phyloP scores from a whole-genome alignment of 92 coral and sea anemone species.

The Paramuricea clavata region DNA sequence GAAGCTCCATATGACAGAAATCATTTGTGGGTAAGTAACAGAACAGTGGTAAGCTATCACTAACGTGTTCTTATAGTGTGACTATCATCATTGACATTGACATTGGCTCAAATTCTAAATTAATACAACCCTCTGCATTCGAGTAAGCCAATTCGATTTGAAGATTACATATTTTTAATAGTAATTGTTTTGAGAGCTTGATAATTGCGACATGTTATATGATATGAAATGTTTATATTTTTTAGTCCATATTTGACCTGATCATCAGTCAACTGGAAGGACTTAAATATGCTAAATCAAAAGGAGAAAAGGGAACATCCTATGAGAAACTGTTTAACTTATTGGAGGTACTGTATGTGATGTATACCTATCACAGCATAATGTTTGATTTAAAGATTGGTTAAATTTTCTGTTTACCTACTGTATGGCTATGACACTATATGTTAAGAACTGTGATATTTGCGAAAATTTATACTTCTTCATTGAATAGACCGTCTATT shows the following conservation, averaged over 20 bases:
- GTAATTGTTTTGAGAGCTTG: background rate
- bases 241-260: conserved; percentile 79
- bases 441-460: too few relatives aligned
- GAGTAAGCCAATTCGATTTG: too few relatives aligned
- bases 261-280: conserved; percentile 84
- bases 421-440: too few relatives aligned
- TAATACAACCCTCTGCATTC: too few relatives aligned
- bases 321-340: conserved; percentile 78
- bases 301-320: conserved; percentile 73
- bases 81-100: too few relatives aligned
- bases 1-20: conserved; percentile 81
- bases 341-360: conserved; percentile 84
- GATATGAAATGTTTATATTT: background rate
- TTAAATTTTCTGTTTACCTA: too few relatives aligned
- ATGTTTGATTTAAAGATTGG: too few relatives aligned
- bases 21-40: conserved; percentile 66
- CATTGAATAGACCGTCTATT: too few relatives aligned
- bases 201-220: background rate
- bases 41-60: background rate
- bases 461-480: too few relatives aligned
- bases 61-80: too few relatives aligned
- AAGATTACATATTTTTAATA: too few relatives aligned
- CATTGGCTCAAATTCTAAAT: too few relatives aligned
- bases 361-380: background rate
- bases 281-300: conserved; percentile 62